Evolutionary conservation across 64 coral and sea anemone genomes (phyloP).

Genomic region (Pachyseris speciosa): DNA sequence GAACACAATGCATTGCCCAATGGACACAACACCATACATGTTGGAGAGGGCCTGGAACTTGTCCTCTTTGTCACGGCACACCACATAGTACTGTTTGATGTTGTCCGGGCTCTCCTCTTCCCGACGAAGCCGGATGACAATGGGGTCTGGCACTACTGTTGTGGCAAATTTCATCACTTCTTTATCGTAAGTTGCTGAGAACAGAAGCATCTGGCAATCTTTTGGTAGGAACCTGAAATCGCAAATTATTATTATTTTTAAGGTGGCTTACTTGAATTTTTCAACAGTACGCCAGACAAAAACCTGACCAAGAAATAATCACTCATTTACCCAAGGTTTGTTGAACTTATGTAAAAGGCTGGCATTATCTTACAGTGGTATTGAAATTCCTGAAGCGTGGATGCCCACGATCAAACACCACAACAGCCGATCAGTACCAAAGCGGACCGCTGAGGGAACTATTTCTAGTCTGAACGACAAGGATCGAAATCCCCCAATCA

Average conservation of each 20-base stretch:
- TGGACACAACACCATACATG: constrained; percentile 94
- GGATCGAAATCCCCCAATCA: no score
- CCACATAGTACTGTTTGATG: constrained; percentile 95
- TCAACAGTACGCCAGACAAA: no score
- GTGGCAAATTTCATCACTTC: constrained; percentile 95
- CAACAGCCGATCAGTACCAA: no score
- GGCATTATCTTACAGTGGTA: no score
- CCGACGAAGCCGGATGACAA: constrained; percentile 80
- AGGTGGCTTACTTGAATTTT: neutral
- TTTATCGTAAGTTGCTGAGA: constrained; percentile 95
- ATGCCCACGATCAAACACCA: no score
- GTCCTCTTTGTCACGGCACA: constrained; percentile 72
- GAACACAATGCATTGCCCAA: constrained; percentile 98
- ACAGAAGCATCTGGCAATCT: constrained; percentile 89
- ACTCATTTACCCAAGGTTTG: no score
- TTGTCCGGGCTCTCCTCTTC: constrained; percentile 96
- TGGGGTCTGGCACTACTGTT: constrained; percentile 74
- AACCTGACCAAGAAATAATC: no score
- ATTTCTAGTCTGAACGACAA: no score
- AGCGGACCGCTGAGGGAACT: no score
- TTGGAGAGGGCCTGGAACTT: constrained; percentile 92
- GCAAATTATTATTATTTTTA: neutral
- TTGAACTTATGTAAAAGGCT: no score
- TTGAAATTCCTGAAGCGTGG: no score
- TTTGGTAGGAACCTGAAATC: constrained; percentile 55